Base-by-base conservation (phyloP, 1,140 invertebrate genomes). In the Zaprionus gabonicus region DNA sequence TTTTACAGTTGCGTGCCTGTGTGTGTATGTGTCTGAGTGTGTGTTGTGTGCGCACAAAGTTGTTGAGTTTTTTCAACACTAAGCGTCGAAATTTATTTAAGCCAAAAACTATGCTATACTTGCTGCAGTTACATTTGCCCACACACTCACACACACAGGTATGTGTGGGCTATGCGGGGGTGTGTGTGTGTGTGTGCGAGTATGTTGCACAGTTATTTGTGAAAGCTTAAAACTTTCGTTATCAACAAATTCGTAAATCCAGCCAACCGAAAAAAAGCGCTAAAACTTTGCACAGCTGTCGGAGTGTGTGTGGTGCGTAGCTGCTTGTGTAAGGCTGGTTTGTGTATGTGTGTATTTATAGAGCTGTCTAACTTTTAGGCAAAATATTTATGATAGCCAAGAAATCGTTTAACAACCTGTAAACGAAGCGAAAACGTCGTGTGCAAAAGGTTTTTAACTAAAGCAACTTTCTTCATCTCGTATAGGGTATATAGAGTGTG, bases 161-260 rank as follows among this genome's bases (percentile, higher is more conserved):
- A 9, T 56, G 28, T 56, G 46, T 5, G 17, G 17, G 38, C 15
- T 38, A 10, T 10, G 31, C 31, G 31, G 9, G 28, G 28, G 17
- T 25, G 6, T 31, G 28, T 31, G 28, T 23, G 53, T 46, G 63
- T 46, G 82, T 82, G 69, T 65, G 69, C 59, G 60, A 62, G 60
- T 76, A 41, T 73, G 71, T 74, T 68, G 69, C 66, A 75, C 82
- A 80, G 83, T 66, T 80, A 87, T 88, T 87, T 81, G 75, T 62
- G 84, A 62, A 46, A 87, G 78, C 85, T 78, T 82, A 88, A 88
- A 88, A 87, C 72, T 87, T 87, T 87, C 31, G 83, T 84, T 87
- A 87, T 87, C 83, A 87, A 87, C 83, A 87, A 87, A 87, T 88
- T 84, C 87, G 83, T 87, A 87, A 87, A 87, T 87, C 83, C 82